Conservation (phyloP, 2,888 invertebrate species). For the Lydus trimaculatus region DNA sequence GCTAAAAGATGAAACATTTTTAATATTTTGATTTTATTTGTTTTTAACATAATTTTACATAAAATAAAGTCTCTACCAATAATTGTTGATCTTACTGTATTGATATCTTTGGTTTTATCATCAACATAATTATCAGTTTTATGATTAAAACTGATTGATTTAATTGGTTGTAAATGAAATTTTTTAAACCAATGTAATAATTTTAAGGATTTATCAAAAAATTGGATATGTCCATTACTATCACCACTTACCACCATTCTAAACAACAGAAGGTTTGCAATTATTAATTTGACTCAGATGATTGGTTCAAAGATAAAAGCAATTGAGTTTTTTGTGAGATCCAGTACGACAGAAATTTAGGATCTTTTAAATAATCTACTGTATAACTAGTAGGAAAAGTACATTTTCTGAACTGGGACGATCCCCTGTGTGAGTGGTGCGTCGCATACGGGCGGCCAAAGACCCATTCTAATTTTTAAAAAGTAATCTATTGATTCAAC, state of each 20-base stretch:
- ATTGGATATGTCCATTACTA: constrained; percentile 64
- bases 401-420: too few relatives aligned
- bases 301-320: too few relatives aligned
- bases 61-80: constrained; percentile 66
- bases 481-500: too few relatives aligned
- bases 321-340: too few relatives aligned
- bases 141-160: constrained; percentile 65
- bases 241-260: constrained; percentile 64
- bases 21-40: background rate
- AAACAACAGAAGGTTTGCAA: background rate
- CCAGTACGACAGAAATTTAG: too few relatives aligned
- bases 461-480: too few relatives aligned
- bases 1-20: constrained; percentile 31
- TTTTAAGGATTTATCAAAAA: constrained; percentile 67
- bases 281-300: too few relatives aligned
- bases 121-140: too few relatives aligned
- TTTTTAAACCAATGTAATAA: constrained; percentile 67
- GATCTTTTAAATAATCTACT: too few relatives aligned
- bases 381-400: too few relatives aligned
- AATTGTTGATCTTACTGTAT: constrained; percentile 61
- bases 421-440: too few relatives aligned
- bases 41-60: constrained; percentile 59
- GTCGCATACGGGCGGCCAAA: too few relatives aligned
- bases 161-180: constrained; percentile 61
- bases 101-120: constrained; percentile 59